Evolutionary conservation across 2,797 vertebrate genomes (phyloP).

Genomic region (Danio tinwini): DNA sequence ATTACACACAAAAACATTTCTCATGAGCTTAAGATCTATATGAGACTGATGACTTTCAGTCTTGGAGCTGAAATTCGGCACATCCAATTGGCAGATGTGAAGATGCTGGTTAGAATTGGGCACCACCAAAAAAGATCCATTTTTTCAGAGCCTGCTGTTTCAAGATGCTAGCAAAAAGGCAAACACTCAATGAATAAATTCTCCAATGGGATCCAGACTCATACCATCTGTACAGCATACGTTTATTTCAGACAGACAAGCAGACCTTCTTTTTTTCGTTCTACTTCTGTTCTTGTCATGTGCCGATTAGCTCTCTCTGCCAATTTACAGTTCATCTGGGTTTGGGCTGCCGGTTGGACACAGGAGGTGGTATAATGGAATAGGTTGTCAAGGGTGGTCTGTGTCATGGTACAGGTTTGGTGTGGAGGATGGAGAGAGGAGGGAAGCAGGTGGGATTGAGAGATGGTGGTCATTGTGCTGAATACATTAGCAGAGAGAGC

Average conservation of each 20-base stretch:
- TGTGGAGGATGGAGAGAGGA: slow-evolving; percentile 47
- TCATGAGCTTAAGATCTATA: slow-evolving; percentile 9
- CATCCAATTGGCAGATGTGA: not conserved
- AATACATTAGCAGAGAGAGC: slow-evolving; percentile 18
- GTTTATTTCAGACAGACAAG: slow-evolving; percentile 65
- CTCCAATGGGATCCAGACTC: not conserved
- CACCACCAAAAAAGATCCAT: not conserved
- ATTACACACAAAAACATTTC: slow-evolving; percentile 31
- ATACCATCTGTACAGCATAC: slow-evolving; percentile 17
- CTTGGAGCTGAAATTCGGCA: not conserved
- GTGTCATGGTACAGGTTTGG: slow-evolving; percentile 65
- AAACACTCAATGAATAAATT: slow-evolving; percentile 9
- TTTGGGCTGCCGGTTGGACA: slow-evolving; percentile 66
- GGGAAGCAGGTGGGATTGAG: slow-evolving; percentile 49
- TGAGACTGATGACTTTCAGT: not conserved
- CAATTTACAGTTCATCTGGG: slow-evolving; percentile 81
- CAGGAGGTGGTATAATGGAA: slow-evolving; percentile 73
- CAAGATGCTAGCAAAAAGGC: not conserved
- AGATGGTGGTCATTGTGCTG: slow-evolving; percentile 35
- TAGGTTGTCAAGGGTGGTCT: slow-evolving; percentile 78
- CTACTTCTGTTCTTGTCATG: slow-evolving; percentile 60
- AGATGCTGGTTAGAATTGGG: not conserved
- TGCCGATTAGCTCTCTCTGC: slow-evolving; percentile 75
- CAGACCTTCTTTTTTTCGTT: not conserved
- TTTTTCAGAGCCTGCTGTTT: not conserved